These are phyloP conservation scores for Lasius platythorax DNA, from an alignment of 2,888 invertebrate species.

Conservation along the genomic window DNA sequence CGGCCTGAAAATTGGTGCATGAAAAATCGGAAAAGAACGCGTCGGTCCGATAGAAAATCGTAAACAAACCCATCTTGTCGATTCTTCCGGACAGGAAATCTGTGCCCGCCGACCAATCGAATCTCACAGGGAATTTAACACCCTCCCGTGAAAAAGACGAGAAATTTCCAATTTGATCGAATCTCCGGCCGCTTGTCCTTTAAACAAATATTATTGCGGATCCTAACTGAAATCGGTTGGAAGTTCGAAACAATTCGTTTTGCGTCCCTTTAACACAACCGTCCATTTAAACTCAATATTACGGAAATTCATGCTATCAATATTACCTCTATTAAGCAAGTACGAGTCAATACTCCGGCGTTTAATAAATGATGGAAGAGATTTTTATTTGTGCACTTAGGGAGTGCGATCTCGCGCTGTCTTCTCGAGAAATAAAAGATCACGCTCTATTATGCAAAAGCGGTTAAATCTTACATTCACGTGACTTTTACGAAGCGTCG, in stretches of 20 bases:
- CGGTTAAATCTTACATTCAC: slow-evolving; percentile 40
- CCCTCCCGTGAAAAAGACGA: slow-evolving; percentile 79
- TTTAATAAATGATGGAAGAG: slow-evolving; percentile 24
- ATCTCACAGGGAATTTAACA: slow-evolving; percentile 86
- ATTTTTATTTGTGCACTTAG: slow-evolving; percentile 1
- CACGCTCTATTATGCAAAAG: slow-evolving; percentile 21
- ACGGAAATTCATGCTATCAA: not conserved
- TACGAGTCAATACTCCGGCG: not conserved
- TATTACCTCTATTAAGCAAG: not conserved
- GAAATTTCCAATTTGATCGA: slow-evolving; percentile 84
- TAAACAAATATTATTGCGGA: slow-evolving; percentile 76
- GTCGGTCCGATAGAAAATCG: slow-evolving; percentile 62
- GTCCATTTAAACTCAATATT: not conserved
- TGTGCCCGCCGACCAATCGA: slow-evolving; percentile 82
- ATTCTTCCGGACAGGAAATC: slow-evolving; percentile 83
- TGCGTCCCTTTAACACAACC: not conserved
- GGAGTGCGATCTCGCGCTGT: not conserved
- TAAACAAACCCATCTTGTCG: slow-evolving; percentile 74
- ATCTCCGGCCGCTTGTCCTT: slow-evolving; percentile 82
- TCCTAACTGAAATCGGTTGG: slow-evolving; percentile 53
- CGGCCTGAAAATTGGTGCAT: slow-evolving; percentile 10
- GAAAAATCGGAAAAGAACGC: slow-evolving; percentile 40
- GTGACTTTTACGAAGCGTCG: slow-evolving; percentile 22
- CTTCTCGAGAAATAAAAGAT: not conserved
- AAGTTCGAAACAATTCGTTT: slow-evolving; percentile 24